phyloP scores from a whole-genome alignment of 2,113 vertebrate genomes.

The Atherinomorus stipes region DNA sequence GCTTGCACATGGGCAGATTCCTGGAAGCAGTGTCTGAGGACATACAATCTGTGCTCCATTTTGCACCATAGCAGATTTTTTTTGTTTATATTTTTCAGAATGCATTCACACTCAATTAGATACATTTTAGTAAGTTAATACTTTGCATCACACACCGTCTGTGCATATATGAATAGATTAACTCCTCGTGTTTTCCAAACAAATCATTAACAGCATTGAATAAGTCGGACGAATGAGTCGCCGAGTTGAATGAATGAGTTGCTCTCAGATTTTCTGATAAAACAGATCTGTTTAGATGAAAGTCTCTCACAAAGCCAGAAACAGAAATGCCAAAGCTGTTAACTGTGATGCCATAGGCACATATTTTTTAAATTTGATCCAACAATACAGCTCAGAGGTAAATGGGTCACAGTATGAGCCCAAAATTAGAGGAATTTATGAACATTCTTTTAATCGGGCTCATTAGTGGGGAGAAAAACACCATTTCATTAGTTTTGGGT shows the following conservation, averaged over 20 bases:
- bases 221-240: not conserved
- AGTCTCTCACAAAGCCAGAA: slow-evolving; percentile 20
- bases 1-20: slow-evolving; percentile 7
- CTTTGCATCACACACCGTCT: slow-evolving; percentile 22
- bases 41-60: slow-evolving; percentile 2
- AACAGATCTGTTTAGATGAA: slow-evolving; percentile 18
- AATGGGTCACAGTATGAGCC: not conserved
- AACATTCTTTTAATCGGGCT: slow-evolving; percentile 31
- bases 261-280: not conserved
- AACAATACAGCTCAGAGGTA: slow-evolving; percentile 16
- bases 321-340: slow-evolving; percentile 5
- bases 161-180: slow-evolving; percentile 5
- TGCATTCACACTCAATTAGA: slow-evolving; percentile 12
- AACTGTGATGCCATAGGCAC: slow-evolving; percentile 18
- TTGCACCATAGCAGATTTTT: not conserved
- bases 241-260: not conserved
- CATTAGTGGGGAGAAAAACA: slow-evolving; percentile 18
- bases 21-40: slow-evolving; percentile 23
- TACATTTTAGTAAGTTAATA: slow-evolving; percentile 19
- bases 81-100: not conserved
- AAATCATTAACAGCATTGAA: slow-evolving; percentile 10
- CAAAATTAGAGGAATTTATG: not conserved
- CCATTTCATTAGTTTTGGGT: slow-evolving; percentile 1
- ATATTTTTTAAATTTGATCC: not conserved
- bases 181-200: slow-evolving; percentile 21